Base-by-base conservation (phyloP, 2,113 vertebrate genomes). In the Hippolais icterina region DNA sequence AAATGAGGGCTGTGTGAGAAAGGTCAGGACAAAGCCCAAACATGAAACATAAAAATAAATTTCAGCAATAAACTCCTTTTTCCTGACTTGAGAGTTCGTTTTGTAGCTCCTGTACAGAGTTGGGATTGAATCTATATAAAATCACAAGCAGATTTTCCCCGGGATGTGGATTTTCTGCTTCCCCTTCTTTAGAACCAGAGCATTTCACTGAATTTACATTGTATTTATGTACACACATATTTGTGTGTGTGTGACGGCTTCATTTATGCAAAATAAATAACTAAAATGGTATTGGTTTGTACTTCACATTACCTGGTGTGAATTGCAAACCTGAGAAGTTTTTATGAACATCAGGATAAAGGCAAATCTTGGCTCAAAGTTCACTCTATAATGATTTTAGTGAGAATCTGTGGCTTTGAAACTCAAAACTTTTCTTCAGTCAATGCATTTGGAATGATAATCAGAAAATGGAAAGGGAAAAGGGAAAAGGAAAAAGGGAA, bases 171-270 rank as follows among this genome's bases (percentile, higher is more conserved):
- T 77, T 79, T 46, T 49, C 19, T 78, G 33, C 9, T 70, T 71
- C 29, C 12, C 20, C 28, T 66, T 5, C 49, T 47, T 60, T 28
- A 75, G 24, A 46, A 82, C 6, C 63, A 29, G 17, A 64, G 9
- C 0, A 2, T 56, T 77, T 50, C 64, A 25, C 29, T 39, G 6
- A 9, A 4, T 63, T 83, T 42, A 29, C 6, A 44, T 35, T 49
- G 23, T 33, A 9, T 16, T 28, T 6, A 3, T 17, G 4, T 9
- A 2, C 10, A 15, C 11, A 19, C 10, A 5, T 20, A 7, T 53
- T 13, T 27, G 0, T 24, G 10, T 35, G 7, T 16, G 7, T 23
- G 39, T 19, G 19, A 44, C 19, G 46, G 10, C 12, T 47, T 37
- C 20, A 29, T 37, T 46, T 60, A 5, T 20, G 24, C 35, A 20